Evolutionary conservation across 2,888 invertebrate species (phyloP).

Genomic region (Clivina fossor): DNA sequence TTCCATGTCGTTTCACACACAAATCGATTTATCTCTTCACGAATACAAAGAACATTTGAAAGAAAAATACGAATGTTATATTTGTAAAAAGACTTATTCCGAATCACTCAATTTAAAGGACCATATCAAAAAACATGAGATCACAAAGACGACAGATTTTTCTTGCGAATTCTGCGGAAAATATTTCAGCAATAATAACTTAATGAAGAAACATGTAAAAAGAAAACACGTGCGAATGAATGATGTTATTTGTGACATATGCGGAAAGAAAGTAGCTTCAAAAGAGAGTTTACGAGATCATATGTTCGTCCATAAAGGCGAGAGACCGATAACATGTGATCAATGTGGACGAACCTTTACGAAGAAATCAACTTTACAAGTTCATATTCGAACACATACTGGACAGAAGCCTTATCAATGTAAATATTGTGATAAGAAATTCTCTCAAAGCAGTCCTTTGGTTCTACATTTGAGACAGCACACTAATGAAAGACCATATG

Average conservation of each 20-base stretch:
- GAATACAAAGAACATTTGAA: neutral
- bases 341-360: conserved; percentile 26
- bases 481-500: conserved; percentile 44
- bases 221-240: conserved; percentile 43
- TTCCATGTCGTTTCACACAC: neutral
- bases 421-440: conserved; percentile 20
- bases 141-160: neutral
- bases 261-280: conserved; percentile 38
- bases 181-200: conserved; percentile 41
- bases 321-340: conserved; percentile 22
- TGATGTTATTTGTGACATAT: conserved; percentile 38
- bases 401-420: conserved; percentile 28
- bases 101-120: neutral
- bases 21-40: neutral
- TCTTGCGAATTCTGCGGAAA: conserved; percentile 8
- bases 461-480: conserved; percentile 54
- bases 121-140: neutral
- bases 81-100: neutral
- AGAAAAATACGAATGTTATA: neutral
- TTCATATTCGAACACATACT: conserved; percentile 21
- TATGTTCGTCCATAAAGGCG: conserved; percentile 18
- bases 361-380: conserved; percentile 14
- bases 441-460: conserved; percentile 55
- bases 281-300: conserved; percentile 20
- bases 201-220: conserved; percentile 22